These are phyloP conservation scores for Margaritifera margaritifera DNA, from an alignment of 2,888 invertebrate genomes.

Conservation along the genomic window DNA sequence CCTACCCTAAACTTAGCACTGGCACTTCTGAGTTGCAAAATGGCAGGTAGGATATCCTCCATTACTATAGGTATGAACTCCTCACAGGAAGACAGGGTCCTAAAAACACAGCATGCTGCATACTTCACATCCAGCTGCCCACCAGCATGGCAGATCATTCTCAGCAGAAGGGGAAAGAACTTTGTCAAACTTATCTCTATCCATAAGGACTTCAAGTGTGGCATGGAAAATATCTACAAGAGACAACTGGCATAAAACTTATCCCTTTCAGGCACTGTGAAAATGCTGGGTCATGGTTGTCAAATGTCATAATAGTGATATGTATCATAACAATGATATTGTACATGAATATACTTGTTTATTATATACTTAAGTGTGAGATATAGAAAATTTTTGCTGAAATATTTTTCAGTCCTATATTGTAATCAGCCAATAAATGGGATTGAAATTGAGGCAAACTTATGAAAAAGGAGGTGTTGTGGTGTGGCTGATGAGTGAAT, in stretches of 20 bases:
- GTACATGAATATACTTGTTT: no score
- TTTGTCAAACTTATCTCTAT: constrained; percentile 22
- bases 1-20: constrained; percentile 47
- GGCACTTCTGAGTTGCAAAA: constrained; percentile 31
- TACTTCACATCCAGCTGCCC: constrained; percentile 46
- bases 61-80: constrained; percentile 33
- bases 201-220: constrained; percentile 29
- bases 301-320: no score
- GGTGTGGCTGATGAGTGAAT: no score
- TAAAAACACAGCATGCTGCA: constrained; percentile 50
- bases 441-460: no score
- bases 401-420: no score
- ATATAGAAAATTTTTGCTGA: no score
- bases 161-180: constrained; percentile 34
- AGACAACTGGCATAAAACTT: not conserved
- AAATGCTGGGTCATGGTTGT: no score
- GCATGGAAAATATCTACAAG: constrained; percentile 32
- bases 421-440: no score
- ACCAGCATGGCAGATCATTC: constrained; percentile 28
- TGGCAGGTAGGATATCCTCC: constrained; percentile 36
- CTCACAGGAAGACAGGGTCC: constrained; percentile 35
- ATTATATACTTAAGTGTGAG: no score
- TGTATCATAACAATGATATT: no score
- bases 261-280: not conserved
- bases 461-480: no score